Percentiles rank a stretch among this genome's conserved stretches.
These are phyloP conservation scores for Dysmachus trigonus DNA, from an alignment of 2,888 invertebrate species.

Conservation along the genomic window DNA sequence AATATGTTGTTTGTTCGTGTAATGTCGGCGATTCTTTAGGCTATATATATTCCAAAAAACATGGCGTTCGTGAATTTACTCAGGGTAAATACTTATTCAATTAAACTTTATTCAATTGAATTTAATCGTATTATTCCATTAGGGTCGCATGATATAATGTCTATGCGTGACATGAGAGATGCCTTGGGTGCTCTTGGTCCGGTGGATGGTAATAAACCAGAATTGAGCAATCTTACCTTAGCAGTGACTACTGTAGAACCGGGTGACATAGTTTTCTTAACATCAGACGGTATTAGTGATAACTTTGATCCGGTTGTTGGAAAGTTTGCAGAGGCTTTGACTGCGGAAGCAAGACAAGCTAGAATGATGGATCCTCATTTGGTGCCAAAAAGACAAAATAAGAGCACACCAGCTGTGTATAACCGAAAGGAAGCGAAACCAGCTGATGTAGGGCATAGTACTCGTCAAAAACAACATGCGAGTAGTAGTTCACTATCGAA, in stretches of 20 bases:
- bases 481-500: neutral
- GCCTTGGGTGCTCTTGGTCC: slow-evolving; percentile 89
- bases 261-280: slow-evolving; percentile 86
- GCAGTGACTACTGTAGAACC: slow-evolving; percentile 81
- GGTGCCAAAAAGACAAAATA: slow-evolving; percentile 62
- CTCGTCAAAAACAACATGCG: neutral
- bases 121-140: slow-evolving; percentile 46
- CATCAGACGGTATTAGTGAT: slow-evolving; percentile 90
- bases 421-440: slow-evolving; percentile 52
- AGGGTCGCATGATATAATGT: slow-evolving; percentile 83
- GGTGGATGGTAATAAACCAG: slow-evolving; percentile 84
- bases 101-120: neutral
- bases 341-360: slow-evolving; percentile 57
- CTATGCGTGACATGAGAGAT: slow-evolving; percentile 86
- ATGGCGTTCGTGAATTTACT: slow-evolving; percentile 85
- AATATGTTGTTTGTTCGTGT: slow-evolving; percentile 81
- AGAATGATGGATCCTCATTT: slow-evolving; percentile 48
- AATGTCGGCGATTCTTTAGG: slow-evolving; percentile 90
- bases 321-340: slow-evolving; percentile 75
- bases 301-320: slow-evolving; percentile 93
- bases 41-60: slow-evolving; percentile 80
- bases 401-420: slow-evolving; percentile 62
- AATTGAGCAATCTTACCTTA: slow-evolving; percentile 85
- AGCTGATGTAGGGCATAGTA: slow-evolving; percentile 27
- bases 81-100: slow-evolving; percentile 65